Evolutionary conservation across 2,888 invertebrate genomes (phyloP), one percentile per base, ranked within the genome.

Genomic region (Pyrgus malvae): DNA sequence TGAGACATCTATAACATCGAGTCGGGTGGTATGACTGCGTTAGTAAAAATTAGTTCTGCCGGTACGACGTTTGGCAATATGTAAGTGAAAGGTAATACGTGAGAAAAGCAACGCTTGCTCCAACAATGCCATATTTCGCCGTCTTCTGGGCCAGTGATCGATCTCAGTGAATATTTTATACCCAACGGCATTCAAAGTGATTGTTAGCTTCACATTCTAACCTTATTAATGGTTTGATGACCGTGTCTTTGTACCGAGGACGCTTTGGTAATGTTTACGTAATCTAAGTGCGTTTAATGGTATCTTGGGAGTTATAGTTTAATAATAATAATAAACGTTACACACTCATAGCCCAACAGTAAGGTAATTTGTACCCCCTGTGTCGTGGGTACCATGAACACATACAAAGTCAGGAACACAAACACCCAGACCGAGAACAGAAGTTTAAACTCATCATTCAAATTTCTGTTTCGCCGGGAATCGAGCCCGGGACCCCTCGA

Each of bases 31-130:
- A 48, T 44, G 19, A 29, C 17, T 54, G 55, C 51, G 48, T 57
- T 40, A 53, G 56, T 45, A 55, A 48, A 45, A 57, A 57, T 57
- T 42, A 60, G 61, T 63, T 65, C 59, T 57, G 58, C 57, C 59
- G 54, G 72, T 69, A 60, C 66, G 68, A 68, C 72, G 80, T 85
- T 84, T 82, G 80, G 83, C 83, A 83, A 84, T 85, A 80, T 80
- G 76, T 78, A 78, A 88, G 88, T 88, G 88, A 88, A 88, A 88
- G 88, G 88, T 78, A 67, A 74, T 79, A 83, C 83, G 88, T 88
- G 88, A 87, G 88, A 88, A 88, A 86, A 82, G 78, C 77, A 77
- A 82, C 83, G 83, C 83, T 78, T 81, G 76, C 78, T 81, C 67
- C 78, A 82, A 89, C 88, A 89, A 89, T 88, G 80, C 83, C 74